A percentile compares a stretch with the other conserved stretches of the same genome.
Evolutionary conservation across 2,888 invertebrate species (phyloP).

Genomic region (Aporophyla nigra): DNA sequence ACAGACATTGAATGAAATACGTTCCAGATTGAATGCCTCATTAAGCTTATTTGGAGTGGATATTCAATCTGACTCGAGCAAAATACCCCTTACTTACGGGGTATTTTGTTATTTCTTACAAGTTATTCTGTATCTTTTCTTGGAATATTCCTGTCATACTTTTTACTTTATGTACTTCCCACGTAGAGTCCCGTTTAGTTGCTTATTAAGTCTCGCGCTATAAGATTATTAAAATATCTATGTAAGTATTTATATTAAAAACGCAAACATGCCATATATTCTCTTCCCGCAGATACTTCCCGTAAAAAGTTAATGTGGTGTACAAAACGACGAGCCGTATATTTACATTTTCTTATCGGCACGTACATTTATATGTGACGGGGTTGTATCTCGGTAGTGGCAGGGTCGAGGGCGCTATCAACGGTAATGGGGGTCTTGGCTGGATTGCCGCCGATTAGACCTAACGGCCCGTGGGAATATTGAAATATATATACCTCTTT

Average conservation of each 20-base stretch:
- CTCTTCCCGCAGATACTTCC: slow-evolving; percentile 10
- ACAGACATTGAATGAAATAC: slow-evolving; percentile 38
- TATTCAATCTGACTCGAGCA: slow-evolving; percentile 29
- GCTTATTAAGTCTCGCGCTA: not conserved
- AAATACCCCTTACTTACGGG: not conserved
- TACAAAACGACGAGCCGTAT: slow-evolving; percentile 61
- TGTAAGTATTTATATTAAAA: not conserved
- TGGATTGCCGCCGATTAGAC: slow-evolving; percentile 85
- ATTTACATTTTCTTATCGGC: slow-evolving; percentile 80
- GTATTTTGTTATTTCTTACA: slow-evolving; percentile 29
- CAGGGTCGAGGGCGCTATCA: slow-evolving; percentile 80
- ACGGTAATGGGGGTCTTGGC: slow-evolving; percentile 84
- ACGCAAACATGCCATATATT: slow-evolving; percentile 4
- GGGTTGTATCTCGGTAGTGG: slow-evolving; percentile 64
- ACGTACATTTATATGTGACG: slow-evolving; percentile 80
- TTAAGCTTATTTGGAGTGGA: slow-evolving; percentile 38
- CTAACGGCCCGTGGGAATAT: slow-evolving; percentile 83
- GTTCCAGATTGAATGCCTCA: slow-evolving; percentile 44
- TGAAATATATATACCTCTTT: slow-evolving; percentile 75
- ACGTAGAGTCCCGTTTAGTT: not conserved
- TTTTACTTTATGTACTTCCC: not conserved
- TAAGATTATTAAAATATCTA: not conserved
- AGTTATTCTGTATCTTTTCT: slow-evolving; percentile 23
- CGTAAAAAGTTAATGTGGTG: slow-evolving; percentile 51
- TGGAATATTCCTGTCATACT: not conserved